Conservation (phyloP, 2,797 vertebrate species). For the Hemibagrus guttatus region DNA sequence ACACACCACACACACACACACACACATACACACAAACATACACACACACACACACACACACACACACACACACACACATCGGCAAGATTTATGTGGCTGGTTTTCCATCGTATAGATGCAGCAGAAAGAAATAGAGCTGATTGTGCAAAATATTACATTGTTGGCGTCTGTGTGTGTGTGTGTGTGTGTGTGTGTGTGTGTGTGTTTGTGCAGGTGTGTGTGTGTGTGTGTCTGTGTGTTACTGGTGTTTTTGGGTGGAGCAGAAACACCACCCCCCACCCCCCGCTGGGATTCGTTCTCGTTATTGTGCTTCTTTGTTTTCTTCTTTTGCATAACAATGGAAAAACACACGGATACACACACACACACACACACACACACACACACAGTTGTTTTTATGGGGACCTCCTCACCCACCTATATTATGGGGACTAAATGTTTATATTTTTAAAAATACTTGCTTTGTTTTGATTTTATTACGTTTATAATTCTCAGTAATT, state of each 20-base stretch:
- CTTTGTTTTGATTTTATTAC: neutral
- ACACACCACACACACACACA: slow-evolving; percentile 14
- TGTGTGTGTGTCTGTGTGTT: neutral
- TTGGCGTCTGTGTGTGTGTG: slow-evolving; percentile 22
- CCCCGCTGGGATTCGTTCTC: neutral
- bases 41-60: slow-evolving; percentile 21
- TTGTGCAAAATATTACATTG: neutral
- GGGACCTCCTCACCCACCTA: neutral
- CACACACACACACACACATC: slow-evolving; percentile 3
- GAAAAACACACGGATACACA: neutral
- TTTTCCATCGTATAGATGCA: neutral
- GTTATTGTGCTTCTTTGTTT: neutral
- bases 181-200: slow-evolving; percentile 33
- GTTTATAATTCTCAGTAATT: neutral
- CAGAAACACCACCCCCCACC: no score
- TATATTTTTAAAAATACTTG: neutral
- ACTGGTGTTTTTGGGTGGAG: slow-evolving; percentile 1
- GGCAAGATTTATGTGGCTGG: slow-evolving; percentile 1
- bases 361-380: slow-evolving; percentile 5
- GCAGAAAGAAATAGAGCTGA: slow-evolving; percentile 12
- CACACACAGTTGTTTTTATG: neutral
- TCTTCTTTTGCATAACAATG: neutral
- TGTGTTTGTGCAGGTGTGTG: no score
- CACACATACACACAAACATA: neutral
- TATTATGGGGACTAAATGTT: neutral